Evolutionary conservation across 2,797 vertebrate genomes (phyloP).

Genomic region (Gallinago nigripennis): DNA sequence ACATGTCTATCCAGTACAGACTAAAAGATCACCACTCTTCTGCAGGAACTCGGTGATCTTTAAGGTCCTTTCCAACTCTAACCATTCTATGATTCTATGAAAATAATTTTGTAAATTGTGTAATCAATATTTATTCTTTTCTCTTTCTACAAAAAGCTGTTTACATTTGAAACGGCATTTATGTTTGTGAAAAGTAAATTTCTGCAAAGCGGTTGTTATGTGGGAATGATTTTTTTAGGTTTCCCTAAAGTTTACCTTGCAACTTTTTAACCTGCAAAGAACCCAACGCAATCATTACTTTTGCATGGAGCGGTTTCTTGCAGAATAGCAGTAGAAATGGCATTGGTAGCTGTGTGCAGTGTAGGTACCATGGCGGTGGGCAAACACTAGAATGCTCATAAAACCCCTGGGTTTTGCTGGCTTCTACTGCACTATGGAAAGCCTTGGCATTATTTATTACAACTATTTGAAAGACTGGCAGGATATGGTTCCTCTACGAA

Average conservation of each 20-base stretch:
- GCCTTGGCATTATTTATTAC: neutral
- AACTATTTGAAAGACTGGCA: neutral
- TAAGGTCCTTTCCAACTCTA: no score
- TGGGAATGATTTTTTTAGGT: neutral
- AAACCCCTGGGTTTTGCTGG: neutral
- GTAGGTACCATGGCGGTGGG: neutral
- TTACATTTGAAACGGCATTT: neutral
- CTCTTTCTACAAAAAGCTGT: neutral
- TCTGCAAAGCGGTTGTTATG: neutral
- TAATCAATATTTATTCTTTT: neutral
- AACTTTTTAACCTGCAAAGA: neutral
- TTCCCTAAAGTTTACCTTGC: neutral
- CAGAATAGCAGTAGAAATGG: neutral
- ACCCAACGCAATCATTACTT: fast-evolving
- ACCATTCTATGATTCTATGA: no score
- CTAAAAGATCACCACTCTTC: neutral
- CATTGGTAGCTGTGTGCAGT: neutral
- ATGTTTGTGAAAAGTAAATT: neutral
- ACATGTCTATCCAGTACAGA: neutral
- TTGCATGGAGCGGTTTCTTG: fast-evolving
- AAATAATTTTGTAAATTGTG: neutral
- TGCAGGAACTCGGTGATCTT: neutral
- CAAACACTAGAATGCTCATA: neutral
- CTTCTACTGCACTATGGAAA: neutral
- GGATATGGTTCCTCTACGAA: neutral